Conservation (phyloP, 1,140 invertebrate species). For the Gonatopus flavifemur region DNA sequence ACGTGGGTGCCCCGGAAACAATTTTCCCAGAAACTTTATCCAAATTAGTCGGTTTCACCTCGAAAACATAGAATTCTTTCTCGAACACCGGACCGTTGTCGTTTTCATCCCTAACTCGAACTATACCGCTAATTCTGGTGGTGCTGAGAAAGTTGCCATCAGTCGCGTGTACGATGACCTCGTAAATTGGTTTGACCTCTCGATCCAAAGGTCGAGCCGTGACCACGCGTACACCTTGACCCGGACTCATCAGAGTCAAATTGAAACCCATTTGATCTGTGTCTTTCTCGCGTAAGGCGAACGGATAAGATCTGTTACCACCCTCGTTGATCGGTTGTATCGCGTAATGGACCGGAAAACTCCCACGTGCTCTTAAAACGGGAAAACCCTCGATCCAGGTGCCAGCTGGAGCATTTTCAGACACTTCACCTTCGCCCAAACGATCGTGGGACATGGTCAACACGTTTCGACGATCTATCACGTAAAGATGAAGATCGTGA, state of each 20-base stretch:
- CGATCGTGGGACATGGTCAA: conserved; percentile 72
- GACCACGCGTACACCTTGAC: conserved; percentile 68
- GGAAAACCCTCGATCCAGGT: conserved; percentile 70
- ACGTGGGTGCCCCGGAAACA: conserved; percentile 57
- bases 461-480: conserved; percentile 79
- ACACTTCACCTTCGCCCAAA: conserved; percentile 67
- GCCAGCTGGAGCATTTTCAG: conserved; percentile 73
- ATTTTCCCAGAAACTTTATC: conserved; percentile 58
- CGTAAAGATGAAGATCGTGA: conserved; percentile 78
- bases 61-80: conserved; percentile 76
- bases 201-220: conserved; percentile 73
- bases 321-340: conserved; percentile 73
- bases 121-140: conserved; percentile 69
- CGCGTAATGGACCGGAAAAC: conserved; percentile 71
- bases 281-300: conserved; percentile 67
- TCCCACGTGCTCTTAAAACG: conserved; percentile 61
- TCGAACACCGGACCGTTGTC: conserved; percentile 87
- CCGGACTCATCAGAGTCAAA: conserved; percentile 63
- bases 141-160: conserved; percentile 74
- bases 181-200: conserved; percentile 69
- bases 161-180: conserved; percentile 72
- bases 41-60: conserved; percentile 63
- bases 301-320: conserved; percentile 67
- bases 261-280: conserved; percentile 60
- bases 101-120: conserved; percentile 82